Evolutionary conservation across 2,888 invertebrate genomes (phyloP).

Genomic region (Eupeodes luniger): DNA sequence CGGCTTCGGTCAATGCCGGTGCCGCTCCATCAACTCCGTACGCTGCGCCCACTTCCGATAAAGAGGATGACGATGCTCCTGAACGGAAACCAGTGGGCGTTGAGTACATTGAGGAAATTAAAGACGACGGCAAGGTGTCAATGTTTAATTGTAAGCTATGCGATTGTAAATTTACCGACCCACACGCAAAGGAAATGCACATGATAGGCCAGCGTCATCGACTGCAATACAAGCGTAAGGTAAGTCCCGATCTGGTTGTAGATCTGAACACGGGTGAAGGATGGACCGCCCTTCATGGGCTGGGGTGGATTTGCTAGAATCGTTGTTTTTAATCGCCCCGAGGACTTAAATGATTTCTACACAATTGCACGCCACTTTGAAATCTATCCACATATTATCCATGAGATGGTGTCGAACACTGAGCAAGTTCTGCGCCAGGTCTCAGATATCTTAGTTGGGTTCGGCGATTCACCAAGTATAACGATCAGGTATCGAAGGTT

Average conservation of each 20-base stretch:
- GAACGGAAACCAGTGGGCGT: conserved; percentile 95
- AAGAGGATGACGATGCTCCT: conserved; percentile 83
- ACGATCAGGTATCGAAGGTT: conserved; percentile 77
- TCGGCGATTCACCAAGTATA: conserved; percentile 51
- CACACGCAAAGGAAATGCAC: conserved; percentile 99
- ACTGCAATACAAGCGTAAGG: conserved; percentile 96
- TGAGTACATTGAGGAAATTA: conserved; percentile 97
- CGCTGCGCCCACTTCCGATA: conserved; percentile 59
- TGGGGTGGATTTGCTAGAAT: conserved; percentile 84
- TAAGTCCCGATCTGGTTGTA: conserved; percentile 93
- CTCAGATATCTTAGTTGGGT: conserved; percentile 92
- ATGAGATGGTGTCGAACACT: conserved; percentile 94
- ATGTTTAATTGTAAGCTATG: conserved; percentile 98
- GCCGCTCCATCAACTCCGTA: conserved; percentile 68
- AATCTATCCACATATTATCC: conserved; percentile 95
- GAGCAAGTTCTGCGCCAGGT: conserved; percentile 96
- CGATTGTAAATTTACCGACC: conserved; percentile 99
- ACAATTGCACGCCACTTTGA: conserved; percentile 94
- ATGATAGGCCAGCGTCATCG: conserved; percentile 98
- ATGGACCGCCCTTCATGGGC: conserved; percentile 78
- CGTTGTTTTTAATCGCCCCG: conserved; percentile 89
- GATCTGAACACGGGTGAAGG: conserved; percentile 85
- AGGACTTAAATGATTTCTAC: conserved; percentile 96
- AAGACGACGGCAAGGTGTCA: conserved; percentile 93
- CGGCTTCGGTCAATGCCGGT: conserved; percentile 88